Conservation (phyloP, 2,113 vertebrate species). For the Cyphomyrus plagiostoma region DNA sequence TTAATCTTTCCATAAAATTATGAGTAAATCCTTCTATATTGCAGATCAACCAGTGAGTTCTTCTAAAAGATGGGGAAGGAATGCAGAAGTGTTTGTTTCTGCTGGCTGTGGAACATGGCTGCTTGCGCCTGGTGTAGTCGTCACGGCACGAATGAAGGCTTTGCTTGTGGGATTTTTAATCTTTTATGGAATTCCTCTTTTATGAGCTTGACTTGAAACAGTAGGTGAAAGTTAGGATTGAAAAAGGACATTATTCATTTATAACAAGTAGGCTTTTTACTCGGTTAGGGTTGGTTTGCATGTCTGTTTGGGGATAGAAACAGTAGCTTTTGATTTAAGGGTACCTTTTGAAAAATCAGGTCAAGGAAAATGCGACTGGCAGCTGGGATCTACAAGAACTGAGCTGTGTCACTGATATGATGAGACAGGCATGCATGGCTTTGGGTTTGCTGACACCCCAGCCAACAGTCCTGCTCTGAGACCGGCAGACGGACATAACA, state of each 20-base stretch:
- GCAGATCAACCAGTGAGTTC: conserved; percentile 4
- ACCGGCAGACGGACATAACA: background rate
- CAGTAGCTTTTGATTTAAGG: background rate
- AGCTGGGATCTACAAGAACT: background rate
- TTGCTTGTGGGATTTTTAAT: background rate
- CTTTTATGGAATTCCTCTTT: background rate
- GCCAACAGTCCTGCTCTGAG: background rate
- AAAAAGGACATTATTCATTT: background rate
- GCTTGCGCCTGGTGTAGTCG: background rate
- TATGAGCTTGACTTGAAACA: background rate
- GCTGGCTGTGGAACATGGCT: background rate
- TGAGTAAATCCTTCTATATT: background rate
- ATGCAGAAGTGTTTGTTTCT: background rate
- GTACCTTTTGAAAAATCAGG: background rate
- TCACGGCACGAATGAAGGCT: background rate
- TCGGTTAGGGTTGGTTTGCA: background rate
- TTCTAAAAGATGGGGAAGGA: background rate
- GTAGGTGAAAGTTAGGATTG: background rate
- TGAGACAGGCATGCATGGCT: background rate
- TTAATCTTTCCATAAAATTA: background rate
- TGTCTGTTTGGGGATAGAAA: background rate
- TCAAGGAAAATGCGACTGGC: background rate
- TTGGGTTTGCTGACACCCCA: background rate
- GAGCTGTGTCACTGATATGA: background rate
- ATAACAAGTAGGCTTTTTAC: background rate